Base-by-base conservation (phyloP, 1,140 invertebrate species). In the Oryctes rhinoceros region DNA sequence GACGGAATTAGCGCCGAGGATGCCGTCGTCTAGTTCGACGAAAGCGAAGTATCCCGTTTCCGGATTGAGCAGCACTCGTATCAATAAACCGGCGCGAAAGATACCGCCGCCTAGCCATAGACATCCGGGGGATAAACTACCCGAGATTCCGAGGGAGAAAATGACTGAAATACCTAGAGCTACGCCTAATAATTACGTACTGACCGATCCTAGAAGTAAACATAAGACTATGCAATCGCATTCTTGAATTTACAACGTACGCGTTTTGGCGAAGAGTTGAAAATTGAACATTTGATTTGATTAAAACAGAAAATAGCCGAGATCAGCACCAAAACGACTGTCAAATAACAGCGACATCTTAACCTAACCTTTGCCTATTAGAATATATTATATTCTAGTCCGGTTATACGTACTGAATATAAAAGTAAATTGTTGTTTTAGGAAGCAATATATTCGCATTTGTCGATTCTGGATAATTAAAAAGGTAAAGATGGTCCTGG, bases 1-100 rank as follows among this genome's bases (percentile, higher is more conserved):
- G 15, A 79, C 35, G 24, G 78, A 71, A 18, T 65, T 67, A 48
- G 59, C 62, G 10, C 91, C 90, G 0, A 83, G 79, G 11, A 79
- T 84, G 48, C 79, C 67, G 10, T 49, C 81, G 11, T 82, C 80
- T 62, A 85, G 81, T 79, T 85, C 86, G 0, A 78, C 80, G 81
- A 88, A 88, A 71, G 88, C 87, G 10, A 92, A 92, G 81, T 92
- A 92, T 84, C 91, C 91, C 0, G 91, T 91, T 6, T 91, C 91
- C 20, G 91, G 91, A n/a, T 83, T 92, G 10, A 91, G 90, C 20
- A 91, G 89, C 18, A 90, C 89, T 20, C 91, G 89, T 81, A 91
- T 90, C 80, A 87, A 90, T 15, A 93, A 93, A 83, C 87, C 89
- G 4, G 87, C 88, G 11, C 88, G 91, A 30, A 92, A 91, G 83